Percentiles rank a stretch among this genome's conserved stretches.
Conservation (phyloP, 2,113 vertebrate species). For the Cochlearius cochlearius region DNA sequence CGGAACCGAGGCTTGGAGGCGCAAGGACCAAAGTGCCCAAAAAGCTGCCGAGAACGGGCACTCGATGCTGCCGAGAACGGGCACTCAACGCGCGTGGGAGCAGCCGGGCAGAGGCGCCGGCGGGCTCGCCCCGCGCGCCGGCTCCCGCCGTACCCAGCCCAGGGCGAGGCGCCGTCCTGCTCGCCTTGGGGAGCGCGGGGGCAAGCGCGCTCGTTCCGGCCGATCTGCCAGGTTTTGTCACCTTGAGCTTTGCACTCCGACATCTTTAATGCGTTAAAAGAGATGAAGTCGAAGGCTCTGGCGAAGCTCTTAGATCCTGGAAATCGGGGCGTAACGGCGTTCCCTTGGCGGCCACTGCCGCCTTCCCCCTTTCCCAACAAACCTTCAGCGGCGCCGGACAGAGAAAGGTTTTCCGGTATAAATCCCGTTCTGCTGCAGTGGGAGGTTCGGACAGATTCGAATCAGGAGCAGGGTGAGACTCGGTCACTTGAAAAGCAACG, state of each 20-base stretch:
- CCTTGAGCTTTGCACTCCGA: background rate
- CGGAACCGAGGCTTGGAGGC: background rate
- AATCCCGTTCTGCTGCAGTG: background rate
- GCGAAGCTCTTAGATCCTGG: background rate
- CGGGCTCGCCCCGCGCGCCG: no score
- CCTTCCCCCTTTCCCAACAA: background rate
- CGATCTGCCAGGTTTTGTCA: background rate
- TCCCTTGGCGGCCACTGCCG: background rate
- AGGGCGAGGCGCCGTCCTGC: fast-evolving
- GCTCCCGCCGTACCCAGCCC: fast-evolving
- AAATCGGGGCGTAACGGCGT: background rate
- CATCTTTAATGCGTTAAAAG: background rate
- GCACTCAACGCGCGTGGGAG: no score
- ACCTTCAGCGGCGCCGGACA: background rate
- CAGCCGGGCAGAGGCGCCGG: background rate
- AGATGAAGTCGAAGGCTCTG: background rate
- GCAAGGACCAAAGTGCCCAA: background rate
- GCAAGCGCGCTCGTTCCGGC: background rate
- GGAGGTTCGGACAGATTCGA: background rate
- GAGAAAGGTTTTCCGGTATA: background rate
- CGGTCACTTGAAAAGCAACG: background rate
- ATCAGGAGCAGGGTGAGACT: background rate
- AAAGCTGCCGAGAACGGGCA: background rate
- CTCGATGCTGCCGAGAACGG: fast-evolving
- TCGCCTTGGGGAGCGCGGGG: background rate